These are phyloP conservation scores for Catostylus mosaicus DNA, from an alignment of 30 jellyfish, hydroid and myxozoan genomes.

Conservation along the genomic window DNA sequence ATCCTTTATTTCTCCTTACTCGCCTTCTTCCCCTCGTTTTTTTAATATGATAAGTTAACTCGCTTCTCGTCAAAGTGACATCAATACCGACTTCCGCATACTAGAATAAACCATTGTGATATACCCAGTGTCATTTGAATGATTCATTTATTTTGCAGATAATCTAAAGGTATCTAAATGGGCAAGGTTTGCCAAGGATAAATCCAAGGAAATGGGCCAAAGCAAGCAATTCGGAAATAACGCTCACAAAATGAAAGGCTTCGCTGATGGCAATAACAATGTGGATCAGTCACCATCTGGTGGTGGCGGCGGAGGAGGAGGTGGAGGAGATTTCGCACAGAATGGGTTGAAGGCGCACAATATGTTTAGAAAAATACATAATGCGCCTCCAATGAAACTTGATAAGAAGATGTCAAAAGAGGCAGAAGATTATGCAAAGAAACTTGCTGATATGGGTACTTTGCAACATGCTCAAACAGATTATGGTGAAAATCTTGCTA, in stretches of 20 bases:
- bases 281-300: background rate
- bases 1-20: no score
- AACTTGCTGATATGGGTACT: conserved; percentile 65
- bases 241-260: background rate
- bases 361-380: conserved; percentile 80
- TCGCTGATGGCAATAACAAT: background rate
- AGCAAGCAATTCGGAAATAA: no score
- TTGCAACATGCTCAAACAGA: conserved; percentile 75
- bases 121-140: no score
- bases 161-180: no score
- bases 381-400: conserved; percentile 74
- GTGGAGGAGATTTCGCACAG: conserved; percentile 22
- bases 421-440: conserved; percentile 86
- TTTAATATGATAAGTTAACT: no score
- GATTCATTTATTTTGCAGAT: no score
- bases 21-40: no score
- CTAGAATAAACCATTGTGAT: no score
- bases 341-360: conserved; percentile 75
- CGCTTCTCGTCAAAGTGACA: no score
- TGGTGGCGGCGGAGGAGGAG: conserved; percentile 4
- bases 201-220: background rate
- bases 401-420: conserved; percentile 77
- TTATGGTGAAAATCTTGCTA: conserved; percentile 93
- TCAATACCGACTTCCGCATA: no score
- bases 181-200: no score